Evolutionary conservation across 37 sponge, comb jelly and placozoan species (phyloP), one percentile per base, ranked within the genome.

Genomic region (Crambe crambe): DNA sequence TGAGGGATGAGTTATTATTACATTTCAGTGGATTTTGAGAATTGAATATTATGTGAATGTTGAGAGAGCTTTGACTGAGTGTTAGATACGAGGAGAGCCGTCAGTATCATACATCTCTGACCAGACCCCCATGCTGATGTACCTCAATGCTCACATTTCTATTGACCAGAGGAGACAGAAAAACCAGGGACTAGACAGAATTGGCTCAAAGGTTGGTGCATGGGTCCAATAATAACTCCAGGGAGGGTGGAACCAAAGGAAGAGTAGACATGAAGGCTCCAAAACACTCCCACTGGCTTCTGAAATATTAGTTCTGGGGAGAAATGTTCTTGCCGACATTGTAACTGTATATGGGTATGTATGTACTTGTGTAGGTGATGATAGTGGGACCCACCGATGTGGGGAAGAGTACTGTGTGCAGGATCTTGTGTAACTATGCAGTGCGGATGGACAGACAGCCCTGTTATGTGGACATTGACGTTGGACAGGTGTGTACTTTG

Each of bases 61-160:
- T 31, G 67, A 35, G 37, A 35, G 67, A 18, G 18, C 51, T 12
- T 12, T 47, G 12, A 47, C 51, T 15, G 51, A 47, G 6, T 42
- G 75, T 37, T 54, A 94, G 79, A 79, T 97, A 17, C 44, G 76
- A n/a, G 94, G 94, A 6, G 43, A 58, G 15, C 89, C 94, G 2
- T 56, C 72, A 4, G 75, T 83, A 37, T 64, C 83, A 37, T 97
- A 97, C 79, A 70, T 87, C 40, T 92, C 93, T 6, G 62, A 80
- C 30, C 89, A 95, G 74, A 97, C 95, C 0, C 98, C 98, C 9
- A 97, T 93, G 93, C 57, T 93, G 29, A 74, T 87, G 68, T 97
- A 95, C 78, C 89, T 95, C 57, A 95, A 97, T 72, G 59, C 80
- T 12, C 95, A 95, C 67, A 67, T 86, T 3, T 95, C 91, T 25